These are phyloP conservation scores for Ardeotis arabs DNA, from an alignment of 2,113 vertebrate species.

Conservation along the genomic window DNA sequence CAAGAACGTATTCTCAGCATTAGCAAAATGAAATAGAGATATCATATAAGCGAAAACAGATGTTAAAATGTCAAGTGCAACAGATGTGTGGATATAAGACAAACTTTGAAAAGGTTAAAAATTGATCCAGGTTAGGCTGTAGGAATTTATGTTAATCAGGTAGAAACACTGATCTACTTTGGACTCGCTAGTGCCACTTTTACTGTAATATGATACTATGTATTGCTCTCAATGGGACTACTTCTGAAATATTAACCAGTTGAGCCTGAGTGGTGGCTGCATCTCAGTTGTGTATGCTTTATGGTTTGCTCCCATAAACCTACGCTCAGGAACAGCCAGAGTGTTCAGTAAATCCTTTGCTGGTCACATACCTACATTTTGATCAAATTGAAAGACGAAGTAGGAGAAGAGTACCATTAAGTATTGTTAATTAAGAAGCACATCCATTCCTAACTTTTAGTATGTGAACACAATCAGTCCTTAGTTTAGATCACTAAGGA, in stretches of 20 bases:
- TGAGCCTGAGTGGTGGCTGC: not conserved
- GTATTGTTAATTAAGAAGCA: not conserved
- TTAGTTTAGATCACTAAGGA: not conserved
- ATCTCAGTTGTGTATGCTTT: not conserved
- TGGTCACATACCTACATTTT: not conserved
- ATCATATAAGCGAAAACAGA: slow-evolving; percentile 56
- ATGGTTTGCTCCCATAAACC: not conserved
- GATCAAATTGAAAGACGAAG: not conserved
- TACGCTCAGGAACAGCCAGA: not conserved
- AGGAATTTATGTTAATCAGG: slow-evolving; percentile 1
- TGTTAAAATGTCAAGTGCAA: slow-evolving; percentile 56
- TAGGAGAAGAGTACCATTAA: not conserved
- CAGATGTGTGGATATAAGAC: slow-evolving; percentile 4
- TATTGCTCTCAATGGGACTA: not conserved
- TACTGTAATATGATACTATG: not conserved
- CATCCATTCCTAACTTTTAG: not conserved
- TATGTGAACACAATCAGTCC: not conserved
- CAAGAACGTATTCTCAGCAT: not conserved
- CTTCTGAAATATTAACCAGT: not conserved
- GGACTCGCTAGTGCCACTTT: not conserved
- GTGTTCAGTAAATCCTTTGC: not conserved
- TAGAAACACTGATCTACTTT: not conserved
- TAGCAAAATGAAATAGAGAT: slow-evolving; percentile 33
- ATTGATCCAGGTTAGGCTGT: slow-evolving; percentile 12
- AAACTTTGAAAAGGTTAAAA: slow-evolving; percentile 40